phyloP scores from a whole-genome alignment of 2,888 invertebrate species.

The Plagodis dolabraria region DNA sequence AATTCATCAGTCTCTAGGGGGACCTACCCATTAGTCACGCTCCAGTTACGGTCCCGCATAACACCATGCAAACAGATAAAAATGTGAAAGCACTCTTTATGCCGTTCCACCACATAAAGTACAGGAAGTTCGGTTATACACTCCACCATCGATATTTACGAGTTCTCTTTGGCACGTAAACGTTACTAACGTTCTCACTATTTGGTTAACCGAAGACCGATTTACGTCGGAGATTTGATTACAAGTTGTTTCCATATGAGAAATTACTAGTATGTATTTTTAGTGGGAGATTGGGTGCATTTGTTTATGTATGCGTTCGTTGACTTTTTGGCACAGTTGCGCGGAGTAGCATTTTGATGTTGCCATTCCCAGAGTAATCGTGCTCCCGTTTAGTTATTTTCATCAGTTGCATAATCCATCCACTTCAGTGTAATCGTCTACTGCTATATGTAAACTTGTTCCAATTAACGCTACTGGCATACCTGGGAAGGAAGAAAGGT shows the following conservation, averaged over 20 bases:
- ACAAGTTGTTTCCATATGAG: conserved; percentile 56
- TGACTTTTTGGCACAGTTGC: conserved; percentile 48
- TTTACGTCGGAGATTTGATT: conserved; percentile 69
- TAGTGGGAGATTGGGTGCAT: conserved; percentile 46
- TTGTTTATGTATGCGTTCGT: conserved; percentile 60
- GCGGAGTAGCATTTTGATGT: conserved; percentile 16
- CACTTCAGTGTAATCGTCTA: conserved; percentile 15
- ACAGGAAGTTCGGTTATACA: conserved; percentile 59
- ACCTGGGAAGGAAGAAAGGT: not conserved
- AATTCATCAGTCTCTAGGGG: conserved; percentile 34
- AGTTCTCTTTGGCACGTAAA: conserved; percentile 56
- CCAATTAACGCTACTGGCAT: conserved; percentile 12
- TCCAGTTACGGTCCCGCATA: conserved; percentile 51
- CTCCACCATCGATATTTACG: conserved; percentile 61
- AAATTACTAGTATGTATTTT: conserved; percentile 50
- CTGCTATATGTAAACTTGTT: conserved; percentile 6
- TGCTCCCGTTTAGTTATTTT: conserved; percentile 25
- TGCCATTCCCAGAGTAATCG: conserved; percentile 21
- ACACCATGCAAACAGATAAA: conserved; percentile 46
- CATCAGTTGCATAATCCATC: conserved; percentile 23
- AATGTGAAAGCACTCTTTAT: conserved; percentile 62
- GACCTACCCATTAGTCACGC: conserved; percentile 54
- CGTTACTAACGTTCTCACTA: conserved; percentile 36
- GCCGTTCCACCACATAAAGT: conserved; percentile 51
- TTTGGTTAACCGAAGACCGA: conserved; percentile 67